phyloP scores from a whole-genome alignment of 92 coral and sea anemone genomes.

The Zoanthus sociatus region DNA sequence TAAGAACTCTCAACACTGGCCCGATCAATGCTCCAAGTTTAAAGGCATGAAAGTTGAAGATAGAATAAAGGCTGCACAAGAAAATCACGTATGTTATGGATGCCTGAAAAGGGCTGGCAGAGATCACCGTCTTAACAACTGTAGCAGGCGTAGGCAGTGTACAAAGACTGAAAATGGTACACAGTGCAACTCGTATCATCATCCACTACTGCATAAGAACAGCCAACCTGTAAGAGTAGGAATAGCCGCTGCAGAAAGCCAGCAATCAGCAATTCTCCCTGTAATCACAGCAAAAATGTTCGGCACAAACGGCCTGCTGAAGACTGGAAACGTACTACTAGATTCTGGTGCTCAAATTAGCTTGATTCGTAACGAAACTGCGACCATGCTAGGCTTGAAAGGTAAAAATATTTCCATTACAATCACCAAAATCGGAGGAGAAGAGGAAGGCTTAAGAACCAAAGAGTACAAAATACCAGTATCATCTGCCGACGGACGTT shows the following conservation, averaged over 20 bases:
- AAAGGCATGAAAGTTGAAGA: constrained; percentile 61
- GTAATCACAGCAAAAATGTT: constrained; percentile 41
- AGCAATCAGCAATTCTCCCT: constrained; percentile 46
- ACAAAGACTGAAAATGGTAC: constrained; percentile 51
- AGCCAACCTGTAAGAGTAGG: constrained; percentile 31
- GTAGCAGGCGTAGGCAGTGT: constrained; percentile 59
- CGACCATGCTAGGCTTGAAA: constrained; percentile 50
- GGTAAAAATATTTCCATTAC: constrained; percentile 60
- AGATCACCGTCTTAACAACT: constrained; percentile 60
- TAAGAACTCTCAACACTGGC: constrained; percentile 69
- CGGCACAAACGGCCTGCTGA: too few relatives aligned
- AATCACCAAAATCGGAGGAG: constrained; percentile 76
- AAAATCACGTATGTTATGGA: constrained; percentile 62
- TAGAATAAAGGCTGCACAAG: constrained; percentile 34
- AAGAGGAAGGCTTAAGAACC: constrained; percentile 60
- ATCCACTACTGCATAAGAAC: constrained; percentile 53
- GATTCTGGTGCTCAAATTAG: constrained; percentile 74
- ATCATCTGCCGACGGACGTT: constrained; percentile 16
- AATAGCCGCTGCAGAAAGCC: constrained; percentile 12
- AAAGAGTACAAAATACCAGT: constrained; percentile 59
- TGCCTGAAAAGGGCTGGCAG: constrained; percentile 70
- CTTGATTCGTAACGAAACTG: constrained; percentile 54
- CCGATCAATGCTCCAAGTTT: constrained; percentile 71
- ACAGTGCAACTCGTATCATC: constrained; percentile 59
- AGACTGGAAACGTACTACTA: constrained; percentile 51